Evolutionary conservation across 1,140 invertebrate species (phyloP).

Genomic region (Pseudomyrmex sp.): DNA sequence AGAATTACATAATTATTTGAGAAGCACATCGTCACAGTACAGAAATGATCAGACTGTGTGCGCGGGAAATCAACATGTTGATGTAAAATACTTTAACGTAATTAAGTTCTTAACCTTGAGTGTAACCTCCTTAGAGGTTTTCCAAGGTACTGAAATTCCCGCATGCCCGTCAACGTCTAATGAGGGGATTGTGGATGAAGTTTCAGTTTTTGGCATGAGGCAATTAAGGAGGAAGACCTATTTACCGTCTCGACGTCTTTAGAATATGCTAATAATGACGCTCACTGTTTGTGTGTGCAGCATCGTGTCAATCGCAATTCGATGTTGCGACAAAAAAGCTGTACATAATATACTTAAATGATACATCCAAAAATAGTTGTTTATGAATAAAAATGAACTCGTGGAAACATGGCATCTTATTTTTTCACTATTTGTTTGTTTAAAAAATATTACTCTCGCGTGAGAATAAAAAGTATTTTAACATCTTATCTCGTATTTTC

Average conservation of each 20-base stretch:
- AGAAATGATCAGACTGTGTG: slow-evolving; percentile 3
- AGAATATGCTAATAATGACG: slow-evolving; percentile 44
- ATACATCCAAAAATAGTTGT: too few relatives aligned
- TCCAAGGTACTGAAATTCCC: slow-evolving; percentile 78
- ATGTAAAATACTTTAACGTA: slow-evolving; percentile 68
- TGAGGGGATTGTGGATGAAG: slow-evolving; percentile 78
- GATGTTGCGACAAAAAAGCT: neutral
- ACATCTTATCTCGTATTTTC: neutral
- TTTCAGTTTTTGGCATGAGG: slow-evolving; percentile 64
- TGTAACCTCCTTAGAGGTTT: slow-evolving; percentile 79
- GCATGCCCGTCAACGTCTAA: slow-evolving; percentile 78
- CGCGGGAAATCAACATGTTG: slow-evolving; percentile 25
- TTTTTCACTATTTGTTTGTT: neutral
- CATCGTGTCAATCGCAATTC: neutral
- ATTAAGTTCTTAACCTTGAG: slow-evolving; percentile 74
- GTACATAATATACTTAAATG: neutral
- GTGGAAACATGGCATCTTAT: neutral
- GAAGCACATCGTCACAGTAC: neutral
- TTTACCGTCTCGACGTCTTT: slow-evolving; percentile 42
- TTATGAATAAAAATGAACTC: slow-evolving; percentile 2
- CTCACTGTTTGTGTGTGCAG: neutral
- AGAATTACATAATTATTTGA: slow-evolving; percentile 3
- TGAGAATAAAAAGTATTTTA: neutral
- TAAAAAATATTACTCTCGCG: too few relatives aligned
- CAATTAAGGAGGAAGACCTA: slow-evolving; percentile 71